phyloP scores from a whole-genome alignment of 2,888 invertebrate genomes.

The Phaonia tiefii region DNA sequence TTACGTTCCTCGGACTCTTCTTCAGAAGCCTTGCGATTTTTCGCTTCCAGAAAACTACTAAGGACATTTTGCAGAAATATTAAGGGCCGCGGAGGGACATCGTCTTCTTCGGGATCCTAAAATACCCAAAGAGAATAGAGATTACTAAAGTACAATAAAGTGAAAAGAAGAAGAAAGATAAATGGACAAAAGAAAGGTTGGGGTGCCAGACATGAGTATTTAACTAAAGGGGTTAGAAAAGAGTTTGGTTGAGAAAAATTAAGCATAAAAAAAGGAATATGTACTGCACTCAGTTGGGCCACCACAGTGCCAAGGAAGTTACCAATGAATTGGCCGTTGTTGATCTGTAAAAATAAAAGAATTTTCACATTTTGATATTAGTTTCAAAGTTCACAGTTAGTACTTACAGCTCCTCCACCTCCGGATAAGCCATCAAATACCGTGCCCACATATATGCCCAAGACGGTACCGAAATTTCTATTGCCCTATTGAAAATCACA shows the following conservation, averaged over 20 bases:
- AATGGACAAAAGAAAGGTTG: conserved; percentile 30
- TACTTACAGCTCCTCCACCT: conserved; percentile 80
- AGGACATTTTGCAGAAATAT: conserved; percentile 76
- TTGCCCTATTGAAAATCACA: conserved; percentile 72
- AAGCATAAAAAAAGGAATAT: conserved; percentile 66
- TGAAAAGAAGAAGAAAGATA: conserved; percentile 30
- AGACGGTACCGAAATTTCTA: conserved; percentile 79
- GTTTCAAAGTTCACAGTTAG: no score
- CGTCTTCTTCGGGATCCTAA: conserved; percentile 80
- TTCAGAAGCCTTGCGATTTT: conserved; percentile 73
- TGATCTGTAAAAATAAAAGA: conserved; percentile 72
- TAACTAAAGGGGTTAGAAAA: conserved; percentile 48
- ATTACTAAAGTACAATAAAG: not conserved
- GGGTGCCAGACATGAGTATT: conserved; percentile 42
- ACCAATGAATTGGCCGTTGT: conserved; percentile 80
- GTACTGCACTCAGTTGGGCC: conserved; percentile 80
- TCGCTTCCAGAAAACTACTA: conserved; percentile 75
- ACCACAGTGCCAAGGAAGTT: conserved; percentile 79
- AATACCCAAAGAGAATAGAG: conserved; percentile 7
- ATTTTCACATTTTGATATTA: not conserved
- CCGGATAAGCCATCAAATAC: conserved; percentile 80
- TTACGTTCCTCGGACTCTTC: conserved; percentile 70
- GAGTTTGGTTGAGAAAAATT: conserved; percentile 11
- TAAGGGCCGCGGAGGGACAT: conserved; percentile 76
- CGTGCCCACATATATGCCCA: conserved; percentile 78